These are phyloP conservation scores for Apeltes quadracus DNA, from an alignment of 2,113 vertebrate species.

Conservation along the genomic window DNA sequence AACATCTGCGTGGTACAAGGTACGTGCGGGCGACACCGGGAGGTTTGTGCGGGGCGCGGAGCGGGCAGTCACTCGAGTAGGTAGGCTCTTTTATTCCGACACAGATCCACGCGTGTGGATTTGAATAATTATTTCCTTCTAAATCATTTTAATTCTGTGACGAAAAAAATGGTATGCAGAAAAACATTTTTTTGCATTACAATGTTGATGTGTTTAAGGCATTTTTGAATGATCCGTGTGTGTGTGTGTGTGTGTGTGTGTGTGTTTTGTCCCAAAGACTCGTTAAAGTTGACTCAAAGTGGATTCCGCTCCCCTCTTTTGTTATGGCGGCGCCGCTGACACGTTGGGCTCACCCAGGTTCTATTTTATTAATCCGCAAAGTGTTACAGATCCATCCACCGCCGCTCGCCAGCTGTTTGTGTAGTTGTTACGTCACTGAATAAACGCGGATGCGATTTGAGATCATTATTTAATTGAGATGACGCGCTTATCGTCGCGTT, in stretches of 20 bases:
- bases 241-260: too few species aligned
- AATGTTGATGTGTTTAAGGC: neutral
- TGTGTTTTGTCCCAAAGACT: neutral
- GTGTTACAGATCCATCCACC: neutral
- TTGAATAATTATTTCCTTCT: neutral
- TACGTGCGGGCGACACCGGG: neutral
- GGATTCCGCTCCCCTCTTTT: neutral
- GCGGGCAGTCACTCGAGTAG: constrained; percentile 18
- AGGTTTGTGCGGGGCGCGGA: neutral
- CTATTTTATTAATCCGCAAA: constrained; percentile 4
- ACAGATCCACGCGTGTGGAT: neutral
- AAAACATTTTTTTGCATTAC: neutral
- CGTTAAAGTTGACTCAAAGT: neutral
- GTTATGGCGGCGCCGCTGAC: neutral
- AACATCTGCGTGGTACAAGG: constrained; percentile 63
- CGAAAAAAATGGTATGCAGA: too few species aligned
- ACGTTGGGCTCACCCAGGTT: neutral
- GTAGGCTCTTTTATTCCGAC: constrained; percentile 19
- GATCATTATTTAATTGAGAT: constrained; percentile 60
- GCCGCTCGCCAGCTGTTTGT: neutral
- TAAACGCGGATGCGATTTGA: constrained; percentile 67
- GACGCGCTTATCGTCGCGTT: constrained; percentile 59
- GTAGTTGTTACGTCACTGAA: constrained; percentile 82
- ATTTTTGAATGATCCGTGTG: fast-evolving
- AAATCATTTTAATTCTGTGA: too few species aligned